phyloP scores from a whole-genome alignment of 2,888 invertebrate species.

The Rhagophthalmus giganteus region DNA sequence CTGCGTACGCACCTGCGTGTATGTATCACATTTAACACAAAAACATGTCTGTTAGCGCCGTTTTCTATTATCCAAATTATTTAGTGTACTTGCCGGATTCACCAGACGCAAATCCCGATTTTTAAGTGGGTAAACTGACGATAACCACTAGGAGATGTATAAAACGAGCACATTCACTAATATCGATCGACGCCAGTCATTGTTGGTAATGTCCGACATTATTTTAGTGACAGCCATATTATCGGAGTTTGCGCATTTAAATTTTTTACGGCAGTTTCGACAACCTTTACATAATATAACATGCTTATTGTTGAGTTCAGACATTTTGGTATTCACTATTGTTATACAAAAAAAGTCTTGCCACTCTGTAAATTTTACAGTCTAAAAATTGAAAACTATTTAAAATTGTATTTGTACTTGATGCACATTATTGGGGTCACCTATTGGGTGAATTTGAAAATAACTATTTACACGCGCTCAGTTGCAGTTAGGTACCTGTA shows the following conservation, averaged over 20 bases:
- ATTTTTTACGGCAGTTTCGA: conserved; percentile 34
- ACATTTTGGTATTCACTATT: too few relatives aligned
- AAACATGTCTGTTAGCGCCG: conserved; percentile 54
- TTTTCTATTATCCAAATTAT: conserved; percentile 47
- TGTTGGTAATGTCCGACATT: conserved; percentile 56
- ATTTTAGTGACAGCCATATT: conserved; percentile 63
- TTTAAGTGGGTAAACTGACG: conserved; percentile 46
- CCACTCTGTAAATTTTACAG: too few relatives aligned
- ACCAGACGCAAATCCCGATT: conserved; percentile 48
- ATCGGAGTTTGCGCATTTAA: conserved; percentile 68
- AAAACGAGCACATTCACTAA: conserved; percentile 54
- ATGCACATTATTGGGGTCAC: too few relatives aligned
- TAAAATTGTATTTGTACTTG: too few relatives aligned
- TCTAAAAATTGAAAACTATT: too few relatives aligned
- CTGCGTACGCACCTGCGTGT: conserved; percentile 97
- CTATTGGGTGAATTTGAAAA: too few relatives aligned
- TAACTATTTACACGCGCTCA: too few relatives aligned
- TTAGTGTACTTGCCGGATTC: conserved; percentile 42
- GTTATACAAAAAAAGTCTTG: too few relatives aligned
- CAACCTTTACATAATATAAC: too few relatives aligned
- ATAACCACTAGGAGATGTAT: conserved; percentile 49
- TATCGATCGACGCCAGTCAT: conserved; percentile 66
- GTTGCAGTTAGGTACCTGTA: too few relatives aligned
- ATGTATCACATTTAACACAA: conserved; percentile 57
- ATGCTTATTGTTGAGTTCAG: too few relatives aligned